These are phyloP conservation scores for Arctocebus calabarensis DNA, from an alignment of 2,797 vertebrate genomes.

Conservation along the genomic window DNA sequence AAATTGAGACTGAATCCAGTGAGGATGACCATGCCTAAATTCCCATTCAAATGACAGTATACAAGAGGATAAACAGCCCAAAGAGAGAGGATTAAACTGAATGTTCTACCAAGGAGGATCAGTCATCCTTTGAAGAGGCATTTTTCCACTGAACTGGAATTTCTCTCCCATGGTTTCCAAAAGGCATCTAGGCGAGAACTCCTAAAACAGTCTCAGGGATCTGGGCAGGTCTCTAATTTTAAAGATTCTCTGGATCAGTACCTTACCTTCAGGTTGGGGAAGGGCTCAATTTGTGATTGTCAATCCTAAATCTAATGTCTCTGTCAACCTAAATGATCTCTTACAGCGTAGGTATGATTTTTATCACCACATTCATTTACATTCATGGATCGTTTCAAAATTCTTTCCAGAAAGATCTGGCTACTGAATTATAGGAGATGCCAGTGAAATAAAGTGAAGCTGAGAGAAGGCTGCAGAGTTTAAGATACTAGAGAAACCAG, in stretches of 20 bases:
- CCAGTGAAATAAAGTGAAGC: neutral
- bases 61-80: slow-evolving; percentile 26
- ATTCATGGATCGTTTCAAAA: slow-evolving; percentile 20
- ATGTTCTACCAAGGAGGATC: neutral
- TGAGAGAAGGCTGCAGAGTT: neutral
- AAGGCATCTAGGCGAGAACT: neutral
- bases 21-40: slow-evolving; percentile 17
- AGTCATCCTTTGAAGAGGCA: neutral
- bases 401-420: neutral
- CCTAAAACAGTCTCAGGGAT: neutral
- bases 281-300: neutral
- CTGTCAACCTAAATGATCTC: neutral
- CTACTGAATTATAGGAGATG: neutral
- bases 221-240: neutral
- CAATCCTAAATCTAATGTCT: neutral
- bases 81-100: slow-evolving; percentile 13
- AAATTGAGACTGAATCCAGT: neutral
- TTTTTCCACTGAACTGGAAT: neutral
- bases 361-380: neutral
- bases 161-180: neutral
- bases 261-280: neutral
- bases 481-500: neutral
- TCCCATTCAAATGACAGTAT: slow-evolving; percentile 34
- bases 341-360: neutral
- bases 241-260: neutral